Base-by-base conservation (phyloP, 2,113 vertebrate genomes). In the Odontesthes bonariensis region DNA sequence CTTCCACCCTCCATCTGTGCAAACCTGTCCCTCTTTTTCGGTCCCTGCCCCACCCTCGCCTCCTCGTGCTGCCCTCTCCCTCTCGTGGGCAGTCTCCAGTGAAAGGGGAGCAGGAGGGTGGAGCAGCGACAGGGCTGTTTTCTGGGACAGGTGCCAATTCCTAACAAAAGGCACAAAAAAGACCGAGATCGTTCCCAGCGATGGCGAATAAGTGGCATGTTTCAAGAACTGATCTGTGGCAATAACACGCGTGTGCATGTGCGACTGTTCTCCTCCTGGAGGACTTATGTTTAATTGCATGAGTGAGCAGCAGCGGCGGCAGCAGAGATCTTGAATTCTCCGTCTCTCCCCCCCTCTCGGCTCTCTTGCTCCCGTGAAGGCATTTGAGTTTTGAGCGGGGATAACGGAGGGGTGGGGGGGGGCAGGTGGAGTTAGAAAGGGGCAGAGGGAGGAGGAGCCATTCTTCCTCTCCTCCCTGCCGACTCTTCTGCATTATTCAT, bases 101-200 rank as follows among this genome's bases (percentile, higher is more conserved):
- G 91, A 92, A 93, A 93, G 91, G 92, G 87, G 92, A 94, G 94
- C 92, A 91, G 92, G 92, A 92, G 94, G 91, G 93, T 88, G 93
- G 93, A 95, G 93, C 93, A 64, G 91, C 89, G 83, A 91, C 81
- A 74, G 91, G 94, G 94, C 93, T 93, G n/a, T 92, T 94, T 93
- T 94, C 95, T 95, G 95, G 96, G 96, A 96, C 94, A 96, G 95
- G 96, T 96, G 96, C 95, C 96, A 96, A 95, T 94, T 96, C 83
- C 88, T 91, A 94, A 96, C 95, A 96, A 96, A 96, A 96, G 95
- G 94, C 94, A 94, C 93, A 92, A 95, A 94, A 95, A 94, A 38
- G 35, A 94, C 88, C 92, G 94, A 90, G 91, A 93, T 91, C 81
- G 90, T 85, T 92, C 87, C 53, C 74, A 89, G 79, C 74, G 67